Evolutionary conservation across 2,797 vertebrate species (phyloP), one percentile per base, ranked within the genome.

Genomic region (Kryptolebias ocellatus): DNA sequence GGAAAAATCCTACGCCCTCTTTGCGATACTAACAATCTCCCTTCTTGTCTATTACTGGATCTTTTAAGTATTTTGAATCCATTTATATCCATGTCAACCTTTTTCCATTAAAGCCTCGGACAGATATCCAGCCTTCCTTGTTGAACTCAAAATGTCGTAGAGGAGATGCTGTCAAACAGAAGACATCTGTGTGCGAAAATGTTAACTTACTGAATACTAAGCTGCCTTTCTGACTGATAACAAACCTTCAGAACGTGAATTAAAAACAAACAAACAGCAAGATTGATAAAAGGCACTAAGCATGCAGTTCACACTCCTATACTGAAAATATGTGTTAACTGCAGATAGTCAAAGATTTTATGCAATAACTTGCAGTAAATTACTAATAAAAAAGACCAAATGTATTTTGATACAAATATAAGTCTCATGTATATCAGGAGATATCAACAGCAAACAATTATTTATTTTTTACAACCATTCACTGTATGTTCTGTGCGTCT

Each of bases 71-170:
- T 31, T 39, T 39, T 39, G 9, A 39, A 39, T 64, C n/a, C 39
- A 72, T 55, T 60, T 64, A 60, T 55, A 64, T 14, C 15, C 11
- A 45, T 45, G 46, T 74, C 50, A 70, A 76, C 51, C 27, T 75
- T 50, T 60, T 62, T 42, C 47, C 18, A 69, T 67, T 24, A 52
- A 69, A 80, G 51, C 24, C 58, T 50, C 44, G 20, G 56, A 70
- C 59, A 76, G 62, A 79, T 63, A 65, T 11, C 10, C 37, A 39
- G 37, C 10, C 37, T 39, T 39, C 37, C 37, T 12, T 39, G 37
- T 39, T 39, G 37, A 39, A 10, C 37, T 11, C 37, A 39, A 39
- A 39, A 39, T 39, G 10, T 39, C 9, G 34, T 7, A 34, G 34
- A 34, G 34, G 5, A 5, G 34, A 11, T 39, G 20, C 20, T 24